Evolutionary conservation across 23 tunicate species (phyloP), one percentile per base, ranked within the genome.

Genomic region (Botrylloides violaceus): DNA sequence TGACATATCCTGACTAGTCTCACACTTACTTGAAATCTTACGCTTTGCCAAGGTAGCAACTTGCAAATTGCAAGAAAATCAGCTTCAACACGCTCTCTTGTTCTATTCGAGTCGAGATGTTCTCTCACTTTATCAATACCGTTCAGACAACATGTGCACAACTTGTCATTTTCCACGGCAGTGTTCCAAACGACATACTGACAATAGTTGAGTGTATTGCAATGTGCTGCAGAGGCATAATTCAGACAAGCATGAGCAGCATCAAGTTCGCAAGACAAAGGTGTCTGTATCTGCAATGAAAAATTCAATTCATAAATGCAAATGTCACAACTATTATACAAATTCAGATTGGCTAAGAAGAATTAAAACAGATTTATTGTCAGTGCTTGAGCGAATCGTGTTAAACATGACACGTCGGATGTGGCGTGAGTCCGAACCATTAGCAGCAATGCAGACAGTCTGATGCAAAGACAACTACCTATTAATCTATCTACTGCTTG

Each of bases 241-340:
- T 68, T 30, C 26, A 39, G 74, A 43, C 74, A 68, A 32, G 74
- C 74, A 28, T 68, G 43, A 32, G 36, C 25, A 30, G 28, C 74
- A 43, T 68, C 47, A 32, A 68, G 2, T 23, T 37, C 35, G 29
- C 70, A 63, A 4, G 70, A 27, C 4, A 9, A 43, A 7, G 53
- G 53, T 9, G 53, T 15, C 53, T 43, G 9, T 7, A 43, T 7
- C 53, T 43, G 53, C 9, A 43, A 43, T 15, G 53, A 15, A 43
- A 43, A 43, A 43, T 43, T 43, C 53, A 43, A 9, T 7, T 7
- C 53, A n/a, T n/a, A n/a, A n/a, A n/a, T n/a, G n/a, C n/a, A n/a
- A n/a, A n/a, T n/a, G n/a, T n/a, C n/a, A n/a, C n/a, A n/a, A n/a
- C n/a, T n/a, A n/a, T n/a, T n/a, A n/a, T n/a, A n/a, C n/a, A n/a